Evolutionary conservation across 2,888 invertebrate genomes (phyloP).

Genomic region (Oscheius sp.): DNA sequence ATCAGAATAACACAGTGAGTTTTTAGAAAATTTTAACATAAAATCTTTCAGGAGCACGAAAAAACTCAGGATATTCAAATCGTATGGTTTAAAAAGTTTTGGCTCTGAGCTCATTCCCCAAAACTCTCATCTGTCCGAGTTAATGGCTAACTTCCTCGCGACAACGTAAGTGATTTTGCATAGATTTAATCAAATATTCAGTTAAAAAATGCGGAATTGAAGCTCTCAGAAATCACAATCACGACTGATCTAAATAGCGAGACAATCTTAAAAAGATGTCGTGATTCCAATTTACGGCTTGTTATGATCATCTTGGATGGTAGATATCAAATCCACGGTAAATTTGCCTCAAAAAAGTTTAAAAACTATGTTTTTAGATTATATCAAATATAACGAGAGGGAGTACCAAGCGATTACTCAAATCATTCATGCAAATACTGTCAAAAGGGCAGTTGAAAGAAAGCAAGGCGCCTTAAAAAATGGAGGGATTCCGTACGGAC

Average conservation of each 20-base stretch:
- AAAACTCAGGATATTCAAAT: too few species aligned
- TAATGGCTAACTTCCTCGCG: too few species aligned
- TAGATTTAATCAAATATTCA: too few species aligned
- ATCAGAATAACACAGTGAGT: too few species aligned
- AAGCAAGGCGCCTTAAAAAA: background rate
- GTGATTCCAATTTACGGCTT: background rate
- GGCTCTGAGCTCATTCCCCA: too few species aligned
- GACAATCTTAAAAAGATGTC: background rate
- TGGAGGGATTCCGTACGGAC: conserved; percentile 4
- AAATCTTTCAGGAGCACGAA: too few species aligned
- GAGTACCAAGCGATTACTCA: conserved; percentile 8
- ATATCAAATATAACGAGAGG: background rate
- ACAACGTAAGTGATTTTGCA: too few species aligned
- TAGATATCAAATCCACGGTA: background rate
- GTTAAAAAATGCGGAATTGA: too few species aligned
- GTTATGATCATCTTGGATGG: conserved; percentile 8
- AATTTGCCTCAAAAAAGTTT: background rate
- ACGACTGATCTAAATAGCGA: background rate
- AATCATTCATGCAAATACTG: background rate
- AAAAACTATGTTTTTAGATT: background rate
- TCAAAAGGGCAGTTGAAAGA: background rate
- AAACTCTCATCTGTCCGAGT: too few species aligned
- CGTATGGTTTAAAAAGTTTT: too few species aligned
- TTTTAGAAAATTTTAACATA: too few species aligned
- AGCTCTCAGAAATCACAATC: background rate